phyloP scores from a whole-genome alignment of 2,888 invertebrate species.

The Heteromurus nitidus region DNA sequence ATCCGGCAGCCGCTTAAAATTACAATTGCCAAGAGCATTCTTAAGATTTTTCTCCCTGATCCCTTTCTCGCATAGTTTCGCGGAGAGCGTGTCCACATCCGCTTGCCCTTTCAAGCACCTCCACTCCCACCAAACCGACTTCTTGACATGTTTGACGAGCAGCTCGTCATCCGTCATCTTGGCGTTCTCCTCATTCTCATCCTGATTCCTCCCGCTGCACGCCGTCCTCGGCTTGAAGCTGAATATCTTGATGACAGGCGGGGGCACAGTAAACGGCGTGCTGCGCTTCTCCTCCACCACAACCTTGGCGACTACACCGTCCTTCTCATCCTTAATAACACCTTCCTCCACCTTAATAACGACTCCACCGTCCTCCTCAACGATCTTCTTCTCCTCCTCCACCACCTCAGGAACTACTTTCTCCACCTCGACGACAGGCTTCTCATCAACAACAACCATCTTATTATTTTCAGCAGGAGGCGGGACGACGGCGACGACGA shows the following conservation, averaged over 20 bases:
- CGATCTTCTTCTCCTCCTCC: not conserved
- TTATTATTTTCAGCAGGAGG: conserved; percentile 12
- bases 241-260: conserved; percentile 72
- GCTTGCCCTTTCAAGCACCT: conserved; percentile 25
- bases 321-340: not conserved
- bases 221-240: conserved; percentile 62
- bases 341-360: too few species aligned
- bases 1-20: conserved; percentile 36
- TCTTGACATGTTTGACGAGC: conserved; percentile 61
- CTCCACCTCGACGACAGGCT: conserved; percentile 14
- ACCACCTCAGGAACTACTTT: not conserved
- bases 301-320: too few species aligned
- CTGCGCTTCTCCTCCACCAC: conserved; percentile 11
- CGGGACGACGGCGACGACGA: too few species aligned
- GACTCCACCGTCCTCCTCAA: not conserved
- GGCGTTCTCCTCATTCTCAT: conserved; percentile 37
- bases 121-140: conserved; percentile 58
- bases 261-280: conserved; percentile 53
- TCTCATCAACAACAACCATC: not conserved
- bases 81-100: conserved; percentile 43
- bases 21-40: conserved; percentile 12
- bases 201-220: conserved; percentile 65
- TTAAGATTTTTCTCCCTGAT: conserved; percentile 65
- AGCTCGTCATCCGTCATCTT: conserved; percentile 67
- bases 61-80: conserved; percentile 60